Evolutionary conservation across 2,888 invertebrate genomes (phyloP).

Genomic region (Tryphoninae sp.): DNA sequence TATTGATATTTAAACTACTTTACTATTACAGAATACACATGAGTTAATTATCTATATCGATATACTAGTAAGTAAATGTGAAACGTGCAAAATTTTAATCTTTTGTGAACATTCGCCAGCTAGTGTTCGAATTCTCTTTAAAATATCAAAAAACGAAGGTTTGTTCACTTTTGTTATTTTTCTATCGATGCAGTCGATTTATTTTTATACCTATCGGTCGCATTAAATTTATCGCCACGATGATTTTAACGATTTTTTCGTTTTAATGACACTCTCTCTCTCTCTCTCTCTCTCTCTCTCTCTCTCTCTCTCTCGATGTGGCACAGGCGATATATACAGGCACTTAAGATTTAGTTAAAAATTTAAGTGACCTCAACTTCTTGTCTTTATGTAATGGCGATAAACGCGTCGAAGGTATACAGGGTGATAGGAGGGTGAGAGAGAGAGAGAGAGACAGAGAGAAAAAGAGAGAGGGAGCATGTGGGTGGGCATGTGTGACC

Average conservation of each 20-base stretch:
- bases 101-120: background rate
- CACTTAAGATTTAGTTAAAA: slow-evolving; percentile 49
- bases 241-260: background rate
- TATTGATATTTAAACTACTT: too few species aligned
- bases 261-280: background rate
- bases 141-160: background rate
- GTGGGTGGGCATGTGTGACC: slow-evolving; percentile 20
- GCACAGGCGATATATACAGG: background rate
- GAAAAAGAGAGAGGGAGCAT: background rate
- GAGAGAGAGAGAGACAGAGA: slow-evolving; percentile 15
- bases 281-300: background rate
- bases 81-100: background rate
- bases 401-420: slow-evolving; percentile 18
- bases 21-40: too few species aligned
- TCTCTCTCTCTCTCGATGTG: background rate
- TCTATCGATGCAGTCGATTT: background rate
- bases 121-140: background rate
- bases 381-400: slow-evolving; percentile 37
- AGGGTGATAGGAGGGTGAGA: slow-evolving; percentile 7
- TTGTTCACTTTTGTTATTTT: background rate
- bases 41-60: too few species aligned
- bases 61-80: background rate
- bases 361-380: slow-evolving; percentile 28
- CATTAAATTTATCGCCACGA: background rate
- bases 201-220: background rate